A percentile compares a stretch with the other conserved stretches of the same genome.
Conservation (phyloP, 1,140 invertebrate species). For the Amphibalanus amphitrite region DNA sequence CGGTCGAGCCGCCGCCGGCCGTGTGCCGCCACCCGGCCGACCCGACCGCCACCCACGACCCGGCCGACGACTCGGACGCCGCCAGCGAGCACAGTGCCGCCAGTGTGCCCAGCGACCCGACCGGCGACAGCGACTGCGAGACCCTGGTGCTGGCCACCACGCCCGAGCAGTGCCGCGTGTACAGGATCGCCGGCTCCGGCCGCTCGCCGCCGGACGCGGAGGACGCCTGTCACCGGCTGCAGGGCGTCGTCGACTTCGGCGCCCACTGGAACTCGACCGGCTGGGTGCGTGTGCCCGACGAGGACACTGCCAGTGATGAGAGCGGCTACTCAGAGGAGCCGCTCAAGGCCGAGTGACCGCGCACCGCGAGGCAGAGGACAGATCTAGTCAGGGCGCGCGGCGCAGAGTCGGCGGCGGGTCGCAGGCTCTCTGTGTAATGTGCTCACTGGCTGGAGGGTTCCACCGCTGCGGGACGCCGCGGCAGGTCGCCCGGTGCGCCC, state of each 20-base stretch:
- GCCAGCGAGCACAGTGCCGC: neutral
- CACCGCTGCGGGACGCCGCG: neutral
- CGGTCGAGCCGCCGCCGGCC: neutral
- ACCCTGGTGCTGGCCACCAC: neutral
- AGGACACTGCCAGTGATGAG: slow-evolving; percentile 2
- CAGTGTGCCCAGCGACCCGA: neutral
- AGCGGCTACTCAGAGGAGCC: slow-evolving; percentile 1
- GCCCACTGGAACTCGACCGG: neutral
- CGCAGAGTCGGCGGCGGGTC: no score
- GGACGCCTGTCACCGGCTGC: neutral
- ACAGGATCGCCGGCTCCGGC: neutral
- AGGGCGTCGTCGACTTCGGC: neutral
- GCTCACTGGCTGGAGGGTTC: no score
- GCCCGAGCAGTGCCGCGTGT: neutral
- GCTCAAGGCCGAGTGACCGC: neutral
- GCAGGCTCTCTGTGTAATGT: no score
- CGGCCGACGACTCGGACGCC: neutral
- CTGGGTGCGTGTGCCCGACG: neutral
- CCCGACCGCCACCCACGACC: neutral
- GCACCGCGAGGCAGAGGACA: neutral
- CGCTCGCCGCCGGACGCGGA: neutral
- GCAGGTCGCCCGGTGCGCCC: neutral
- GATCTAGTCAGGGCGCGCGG: neutral
- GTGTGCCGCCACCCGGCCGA: neutral
- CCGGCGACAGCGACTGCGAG: neutral